Base-by-base conservation (phyloP, 2,113 vertebrate genomes). In the Hemichromis elongatus region DNA sequence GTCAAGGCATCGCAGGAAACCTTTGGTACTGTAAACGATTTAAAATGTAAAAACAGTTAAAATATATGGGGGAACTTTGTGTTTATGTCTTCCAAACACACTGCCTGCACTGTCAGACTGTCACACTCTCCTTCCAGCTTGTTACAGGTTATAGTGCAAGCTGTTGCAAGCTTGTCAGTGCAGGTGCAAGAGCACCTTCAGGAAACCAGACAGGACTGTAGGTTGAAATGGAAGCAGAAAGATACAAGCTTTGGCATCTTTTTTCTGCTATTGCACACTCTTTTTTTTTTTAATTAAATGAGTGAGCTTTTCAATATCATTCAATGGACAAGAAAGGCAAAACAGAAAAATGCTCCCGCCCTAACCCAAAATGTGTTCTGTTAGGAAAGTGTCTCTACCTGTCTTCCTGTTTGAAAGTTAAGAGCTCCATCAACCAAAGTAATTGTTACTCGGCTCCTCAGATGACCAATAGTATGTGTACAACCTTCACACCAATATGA, bases 131-230 rank as follows among this genome's bases (percentile, higher is more conserved):
- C 42, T 75, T 75, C 70, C 26, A 52, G 45, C 70, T 75, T 50
- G 70, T 75, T 75, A 52, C 70, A 75, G 26, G 70, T 75, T 75
- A 37, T 37, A 52, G 18, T 13, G 45, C 26, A 52, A 52, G 45
- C 70, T 75, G 70, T 52, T 75, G 70, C 70, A 52, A 81, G 82
- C 57, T 26, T 21, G 77, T 61, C 81, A 30, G 70, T 47, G 75
- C 79, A 59, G 81, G 87, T 85, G 79, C n/a, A 85, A 81, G 78
- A 89, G 83, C 78, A n/a, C 75, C 35, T 84, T 30, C 53, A 78
- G 6, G 7, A 35, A 84, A 81, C 18, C 11, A 7, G 28, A 30
- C 63, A 52, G 61, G 11, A 30, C 14, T 4, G 13, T 40, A 45
- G 47, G 33, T 30, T 57, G 56, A 35, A 53, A 21, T 42, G 40